Evolutionary conservation across 2,113 vertebrate species (phyloP).

Genomic region (Pogonocichla stellata): DNA sequence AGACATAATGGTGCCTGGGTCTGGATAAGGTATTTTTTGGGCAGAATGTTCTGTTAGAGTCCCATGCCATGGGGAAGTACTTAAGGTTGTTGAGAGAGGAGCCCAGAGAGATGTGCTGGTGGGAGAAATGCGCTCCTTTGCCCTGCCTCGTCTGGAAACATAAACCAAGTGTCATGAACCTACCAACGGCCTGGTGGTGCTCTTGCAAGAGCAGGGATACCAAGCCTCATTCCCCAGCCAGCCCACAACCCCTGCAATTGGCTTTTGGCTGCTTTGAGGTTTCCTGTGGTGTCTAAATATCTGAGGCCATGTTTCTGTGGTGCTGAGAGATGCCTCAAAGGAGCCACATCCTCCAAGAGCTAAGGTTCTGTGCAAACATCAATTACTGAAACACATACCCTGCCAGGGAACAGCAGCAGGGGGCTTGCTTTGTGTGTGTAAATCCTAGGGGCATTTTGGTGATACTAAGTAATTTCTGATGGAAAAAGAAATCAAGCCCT

Average conservation of each 20-base stretch:
- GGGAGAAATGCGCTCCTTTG: accelerated
- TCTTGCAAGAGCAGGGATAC: not conserved
- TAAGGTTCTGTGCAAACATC: constrained; percentile 18
- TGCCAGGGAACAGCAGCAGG: not conserved
- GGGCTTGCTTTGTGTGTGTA: not conserved
- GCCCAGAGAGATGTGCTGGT: accelerated
- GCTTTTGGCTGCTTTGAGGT: not conserved
- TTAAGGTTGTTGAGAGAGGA: accelerated
- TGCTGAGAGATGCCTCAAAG: not conserved
- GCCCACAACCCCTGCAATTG: not conserved
- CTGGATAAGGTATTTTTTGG: not conserved
- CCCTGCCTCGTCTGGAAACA: not conserved
- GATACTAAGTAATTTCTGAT: not conserved
- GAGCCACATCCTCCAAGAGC: not conserved
- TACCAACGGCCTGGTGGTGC: accelerated
- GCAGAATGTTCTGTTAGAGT: not conserved
- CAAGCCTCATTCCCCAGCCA: not conserved
- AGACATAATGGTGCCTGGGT: not conserved
- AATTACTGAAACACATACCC: not conserved
- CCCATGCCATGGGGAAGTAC: not conserved
- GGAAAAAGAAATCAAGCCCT: not conserved
- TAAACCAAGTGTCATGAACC: not conserved
- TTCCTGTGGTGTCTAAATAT: not conserved
- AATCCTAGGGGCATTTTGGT: not conserved
- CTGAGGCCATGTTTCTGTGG: not conserved